Base-by-base conservation (phyloP, 1,140 invertebrate species). In the Heliconius himera region DNA sequence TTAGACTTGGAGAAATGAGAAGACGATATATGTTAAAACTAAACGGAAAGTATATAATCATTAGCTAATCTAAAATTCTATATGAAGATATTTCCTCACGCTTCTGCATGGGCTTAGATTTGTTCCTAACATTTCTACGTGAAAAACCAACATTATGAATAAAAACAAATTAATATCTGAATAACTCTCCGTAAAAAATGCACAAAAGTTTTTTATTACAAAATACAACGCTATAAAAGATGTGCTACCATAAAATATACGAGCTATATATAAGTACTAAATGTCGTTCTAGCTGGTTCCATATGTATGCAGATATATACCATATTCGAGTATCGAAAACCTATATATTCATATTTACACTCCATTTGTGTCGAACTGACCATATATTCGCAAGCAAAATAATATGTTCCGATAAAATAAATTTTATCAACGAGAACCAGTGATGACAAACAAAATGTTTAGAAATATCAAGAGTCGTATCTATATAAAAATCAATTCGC, bases 401-500 rank as follows among this genome's bases (percentile, higher is more conserved):
- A 46, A 46, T 80, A 76, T 73, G 38, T 41, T 79, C 56, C 77
- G 51, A 56, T 46, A 74, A 79, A 74, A 70, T 66, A 49, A 70
- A 79, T 46, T 60, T 77, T 77, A 80, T 73, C 74, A 77, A 51
- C 51, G 60, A 29, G 60, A 66, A 49, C 70, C 74, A 84, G 70
- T 77, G 49, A 82, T 85, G 87, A 88, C 87, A 87, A 90, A 89
- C 85, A 89, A 87, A 88, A 86, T 82, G 77, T 78, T 83, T 83
- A 84, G 81, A 83, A 82, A 85, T 60, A 85, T 77, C 77, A 83
- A 85, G 82, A 83, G 80, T 80, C 81, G 80, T 81, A 82, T 82
- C 85, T 81, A 87, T 84, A 91, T 90, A 91, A 91, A 92, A 94
- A 94, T 93, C 92, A 93, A 93, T 92, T 94, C 92, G 81, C 88